Conservation (phyloP, 2,888 invertebrate genomes). For the Trichogramma evanescens region DNA sequence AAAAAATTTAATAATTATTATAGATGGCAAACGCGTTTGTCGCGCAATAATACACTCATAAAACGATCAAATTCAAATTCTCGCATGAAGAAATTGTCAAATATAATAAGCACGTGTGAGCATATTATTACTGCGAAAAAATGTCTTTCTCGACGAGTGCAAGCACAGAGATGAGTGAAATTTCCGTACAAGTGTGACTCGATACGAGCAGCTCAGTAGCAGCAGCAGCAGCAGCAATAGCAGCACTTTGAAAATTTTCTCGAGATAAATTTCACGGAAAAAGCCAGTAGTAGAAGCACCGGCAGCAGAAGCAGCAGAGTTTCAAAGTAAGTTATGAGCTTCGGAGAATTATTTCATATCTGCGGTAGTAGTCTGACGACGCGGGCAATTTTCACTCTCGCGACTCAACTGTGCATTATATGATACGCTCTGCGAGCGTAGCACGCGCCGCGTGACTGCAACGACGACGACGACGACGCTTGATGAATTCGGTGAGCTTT, state of each 20-base stretch:
- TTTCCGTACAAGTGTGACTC: background rate
- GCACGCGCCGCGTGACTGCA: background rate
- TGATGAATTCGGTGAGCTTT: constrained; percentile 1
- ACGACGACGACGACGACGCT: background rate
- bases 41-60: no score
- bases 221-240: background rate
- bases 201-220: no score
- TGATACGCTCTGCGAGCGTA: no score
- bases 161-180: background rate
- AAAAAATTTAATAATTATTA: no score
- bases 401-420: no score
- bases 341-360: constrained; percentile 3
- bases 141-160: background rate
- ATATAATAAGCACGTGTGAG: no score
- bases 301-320: background rate
- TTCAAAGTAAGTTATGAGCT: constrained; percentile 12
- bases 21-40: no score
- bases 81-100: no score
- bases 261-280: constrained; percentile 8
- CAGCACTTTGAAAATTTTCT: background rate
- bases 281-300: no score
- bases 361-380: background rate
- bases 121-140: background rate
- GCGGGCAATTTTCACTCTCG: background rate
- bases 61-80: no score